Conservation (phyloP, 2,888 invertebrate genomes). For the Sturmia bella region DNA sequence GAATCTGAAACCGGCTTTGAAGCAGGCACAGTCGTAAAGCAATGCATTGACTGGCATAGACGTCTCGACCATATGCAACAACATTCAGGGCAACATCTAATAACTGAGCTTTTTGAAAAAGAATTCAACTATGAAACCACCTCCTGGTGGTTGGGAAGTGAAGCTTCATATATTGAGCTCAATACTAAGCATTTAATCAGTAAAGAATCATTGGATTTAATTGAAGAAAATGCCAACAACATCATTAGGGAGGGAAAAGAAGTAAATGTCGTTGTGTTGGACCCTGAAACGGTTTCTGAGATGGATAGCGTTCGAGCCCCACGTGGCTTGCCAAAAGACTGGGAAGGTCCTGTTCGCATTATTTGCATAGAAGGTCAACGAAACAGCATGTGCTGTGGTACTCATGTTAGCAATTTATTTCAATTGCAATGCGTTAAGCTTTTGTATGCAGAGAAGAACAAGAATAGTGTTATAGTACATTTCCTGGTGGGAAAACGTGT, state of each 20-base stretch:
- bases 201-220: constrained; percentile 82
- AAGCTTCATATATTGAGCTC: constrained; percentile 88
- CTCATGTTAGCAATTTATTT: constrained; percentile 89
- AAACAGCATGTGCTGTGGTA: constrained; percentile 93
- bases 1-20: constrained; percentile 83
- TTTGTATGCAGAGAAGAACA: constrained; percentile 87
- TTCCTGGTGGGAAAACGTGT: constrained; percentile 90
- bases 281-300: constrained; percentile 84
- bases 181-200: constrained; percentile 83
- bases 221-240: constrained; percentile 87
- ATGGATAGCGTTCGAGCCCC: constrained; percentile 78
- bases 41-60: constrained; percentile 88
- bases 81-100: constrained; percentile 92
- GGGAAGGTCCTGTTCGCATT: constrained; percentile 88
- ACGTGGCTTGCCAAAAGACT: constrained; percentile 90
- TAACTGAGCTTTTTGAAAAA: constrained; percentile 89
- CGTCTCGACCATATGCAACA: constrained; percentile 96
- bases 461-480: constrained; percentile 85
- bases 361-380: constrained; percentile 90
- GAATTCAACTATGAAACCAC: constrained; percentile 87
- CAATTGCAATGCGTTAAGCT: constrained; percentile 87
- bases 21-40: constrained; percentile 85
- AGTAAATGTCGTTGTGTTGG: constrained; percentile 85
- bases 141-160: constrained; percentile 92
- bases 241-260: constrained; percentile 84